These are phyloP conservation scores for Lucilia sericata DNA, from an alignment of 1,140 invertebrate genomes.

Conservation along the genomic window DNA sequence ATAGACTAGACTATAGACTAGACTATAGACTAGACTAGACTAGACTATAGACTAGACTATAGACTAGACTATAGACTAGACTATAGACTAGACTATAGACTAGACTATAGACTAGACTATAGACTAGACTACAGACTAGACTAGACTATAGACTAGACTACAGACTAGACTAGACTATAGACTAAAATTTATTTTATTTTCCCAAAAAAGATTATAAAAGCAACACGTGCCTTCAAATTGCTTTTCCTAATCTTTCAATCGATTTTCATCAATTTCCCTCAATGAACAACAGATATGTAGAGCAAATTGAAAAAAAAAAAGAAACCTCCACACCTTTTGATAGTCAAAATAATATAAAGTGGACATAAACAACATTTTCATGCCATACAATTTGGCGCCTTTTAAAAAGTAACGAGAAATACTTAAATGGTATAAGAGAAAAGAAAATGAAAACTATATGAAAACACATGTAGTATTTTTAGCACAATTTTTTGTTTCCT, in stretches of 20 bases:
- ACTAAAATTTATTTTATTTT: no score
- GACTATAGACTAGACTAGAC: no score
- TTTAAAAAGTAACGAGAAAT: neutral
- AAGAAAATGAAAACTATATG: neutral
- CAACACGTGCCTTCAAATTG: neutral
- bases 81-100: no score
- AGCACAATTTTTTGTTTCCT: no score
- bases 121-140: no score
- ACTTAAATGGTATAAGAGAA: neutral
- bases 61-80: no score
- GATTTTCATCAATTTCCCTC: neutral
- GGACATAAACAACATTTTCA: neutral
- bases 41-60: no score
- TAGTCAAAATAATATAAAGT: neutral
- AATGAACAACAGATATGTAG: neutral
- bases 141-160: no score
- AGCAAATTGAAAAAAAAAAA: neutral
- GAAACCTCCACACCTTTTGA: neutral
- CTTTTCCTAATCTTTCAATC: neutral
- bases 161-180: no score
- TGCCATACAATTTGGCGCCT: constrained; percentile 14
- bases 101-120: no score
- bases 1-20: no score
- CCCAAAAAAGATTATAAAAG: no score
- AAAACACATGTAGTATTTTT: neutral